Base-by-base conservation (phyloP, 2,113 vertebrate species). In the Panurus biarmicus region DNA sequence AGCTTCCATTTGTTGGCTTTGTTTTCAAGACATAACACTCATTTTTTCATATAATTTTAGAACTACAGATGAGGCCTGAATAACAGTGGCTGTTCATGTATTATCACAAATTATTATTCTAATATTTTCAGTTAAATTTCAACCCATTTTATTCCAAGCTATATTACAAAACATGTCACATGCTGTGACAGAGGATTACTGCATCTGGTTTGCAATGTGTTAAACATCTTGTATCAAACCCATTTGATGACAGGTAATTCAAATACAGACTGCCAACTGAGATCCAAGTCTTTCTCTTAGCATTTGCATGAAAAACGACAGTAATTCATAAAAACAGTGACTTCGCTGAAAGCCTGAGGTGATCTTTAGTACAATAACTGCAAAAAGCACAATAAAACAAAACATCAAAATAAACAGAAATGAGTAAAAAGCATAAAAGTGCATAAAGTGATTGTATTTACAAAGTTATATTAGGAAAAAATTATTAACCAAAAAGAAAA, bases 71-170 rank as follows among this genome's bases (percentile, higher is more conserved):
- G 11, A 58, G 35, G 22, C 64, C 58, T 54, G 11, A 72, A n/a
- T 51, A 82, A 74, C 28, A 35, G 25, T 35, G 45, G n/a, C 15
- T 66, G 35, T 45, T 45, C 35, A 53, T 0, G 0, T 33, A 16
- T 71, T 80, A 72, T 58, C 58, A 60, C 20, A 62, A 50, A 84
- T 64, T 64, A 28, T 14, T 22, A 7, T 69, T 28, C 28, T 76
- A 33, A 87, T 31, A 21, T 58, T 15, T 48, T 75, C 66, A 70
- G 29, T 14, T 53, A 70, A 65, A 88, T 57, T 42, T 60, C 70
- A 85, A 57, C 21, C 42, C 15, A 10, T 26, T 71, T 86, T 60
- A 45, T 61, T 78, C 56, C 66, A 70, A 51, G 28, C 5, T 29
- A 28, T 76, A 20, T 75, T n/a, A n/a, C n/a, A n/a, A n/a, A n/a